These are phyloP conservation scores for Salarias fasciatus DNA, from an alignment of 2,797 vertebrate species.

Conservation along the genomic window DNA sequence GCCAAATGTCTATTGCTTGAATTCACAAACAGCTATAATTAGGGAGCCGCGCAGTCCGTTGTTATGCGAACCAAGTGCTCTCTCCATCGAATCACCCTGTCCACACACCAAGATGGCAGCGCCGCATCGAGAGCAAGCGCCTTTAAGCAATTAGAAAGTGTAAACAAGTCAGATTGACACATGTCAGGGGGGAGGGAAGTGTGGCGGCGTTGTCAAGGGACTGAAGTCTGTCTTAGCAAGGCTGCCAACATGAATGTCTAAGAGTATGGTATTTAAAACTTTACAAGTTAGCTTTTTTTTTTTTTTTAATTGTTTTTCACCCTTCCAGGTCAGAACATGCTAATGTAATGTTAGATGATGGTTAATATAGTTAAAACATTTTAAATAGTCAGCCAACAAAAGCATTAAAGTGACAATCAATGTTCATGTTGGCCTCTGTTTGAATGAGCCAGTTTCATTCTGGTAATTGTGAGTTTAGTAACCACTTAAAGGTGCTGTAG, in stretches of 20 bases:
- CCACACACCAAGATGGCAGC: conserved; percentile 28
- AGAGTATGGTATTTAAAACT: too few species aligned
- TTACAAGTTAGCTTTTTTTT: too few species aligned
- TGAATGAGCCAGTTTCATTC: too few species aligned
- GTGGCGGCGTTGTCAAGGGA: conserved; percentile 9
- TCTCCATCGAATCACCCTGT: conserved; percentile 54
- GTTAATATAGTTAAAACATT: too few species aligned
- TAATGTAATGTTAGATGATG: too few species aligned
- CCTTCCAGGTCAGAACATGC: too few species aligned
- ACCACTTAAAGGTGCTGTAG: too few species aligned
- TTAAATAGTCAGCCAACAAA: too few species aligned
- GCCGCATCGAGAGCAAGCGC: conserved; percentile 21
- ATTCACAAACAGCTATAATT: conserved; percentile 55
- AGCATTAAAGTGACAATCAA: too few species aligned
- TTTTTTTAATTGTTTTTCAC: too few species aligned
- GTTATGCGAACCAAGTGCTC: conserved; percentile 25
- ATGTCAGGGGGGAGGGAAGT: conserved; percentile 32
- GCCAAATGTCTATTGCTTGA: conserved; percentile 28
- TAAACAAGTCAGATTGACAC: conserved; percentile 58
- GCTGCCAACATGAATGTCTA: not conserved
- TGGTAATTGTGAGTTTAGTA: too few species aligned
- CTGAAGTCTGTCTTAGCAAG: not conserved
- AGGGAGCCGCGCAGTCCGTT: conserved; percentile 5
- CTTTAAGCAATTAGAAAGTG: conserved; percentile 54
- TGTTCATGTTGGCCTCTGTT: too few species aligned